Evolutionary conservation across 2,113 vertebrate genomes (phyloP).

Genomic region (Macrotus californicus): DNA sequence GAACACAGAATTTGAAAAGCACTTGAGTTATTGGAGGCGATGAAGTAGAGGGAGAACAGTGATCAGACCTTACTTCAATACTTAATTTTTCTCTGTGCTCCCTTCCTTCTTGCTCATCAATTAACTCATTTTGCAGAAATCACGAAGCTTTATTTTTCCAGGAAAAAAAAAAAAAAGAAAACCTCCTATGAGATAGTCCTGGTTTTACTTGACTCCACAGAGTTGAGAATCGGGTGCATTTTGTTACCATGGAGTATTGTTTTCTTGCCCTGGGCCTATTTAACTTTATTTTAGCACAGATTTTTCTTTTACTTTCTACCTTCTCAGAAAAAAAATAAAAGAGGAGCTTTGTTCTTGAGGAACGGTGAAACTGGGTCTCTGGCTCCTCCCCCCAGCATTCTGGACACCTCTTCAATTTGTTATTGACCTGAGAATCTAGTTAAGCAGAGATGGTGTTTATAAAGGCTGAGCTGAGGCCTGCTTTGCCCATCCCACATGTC

Average conservation of each 20-base stretch:
- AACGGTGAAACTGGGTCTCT: constrained; percentile 24
- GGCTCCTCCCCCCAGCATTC: constrained; percentile 26
- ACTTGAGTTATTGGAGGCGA: background rate
- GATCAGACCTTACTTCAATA: background rate
- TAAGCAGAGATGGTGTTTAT: background rate
- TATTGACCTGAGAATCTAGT: constrained; percentile 3
- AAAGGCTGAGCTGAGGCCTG: background rate
- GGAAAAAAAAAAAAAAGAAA: background rate
- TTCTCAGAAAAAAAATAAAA: background rate
- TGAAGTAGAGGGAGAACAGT: background rate
- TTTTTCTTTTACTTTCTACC: constrained; percentile 24
- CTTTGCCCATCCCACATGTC: background rate
- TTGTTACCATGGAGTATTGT: background rate
- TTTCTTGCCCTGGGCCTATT: background rate
- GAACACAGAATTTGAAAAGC: background rate
- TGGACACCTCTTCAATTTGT: constrained; percentile 59
- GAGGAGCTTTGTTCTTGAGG: background rate
- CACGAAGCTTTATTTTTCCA: background rate
- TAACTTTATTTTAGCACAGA: background rate
- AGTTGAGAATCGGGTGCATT: background rate
- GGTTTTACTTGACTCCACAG: background rate
- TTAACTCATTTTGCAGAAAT: background rate
- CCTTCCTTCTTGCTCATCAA: background rate
- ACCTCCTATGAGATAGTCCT: background rate
- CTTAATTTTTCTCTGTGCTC: background rate